Percentiles rank a stretch among this genome's conserved stretches.
These are phyloP conservation scores for Thelaira solivaga DNA, from an alignment of 2,888 invertebrate species.

Conservation along the genomic window DNA sequence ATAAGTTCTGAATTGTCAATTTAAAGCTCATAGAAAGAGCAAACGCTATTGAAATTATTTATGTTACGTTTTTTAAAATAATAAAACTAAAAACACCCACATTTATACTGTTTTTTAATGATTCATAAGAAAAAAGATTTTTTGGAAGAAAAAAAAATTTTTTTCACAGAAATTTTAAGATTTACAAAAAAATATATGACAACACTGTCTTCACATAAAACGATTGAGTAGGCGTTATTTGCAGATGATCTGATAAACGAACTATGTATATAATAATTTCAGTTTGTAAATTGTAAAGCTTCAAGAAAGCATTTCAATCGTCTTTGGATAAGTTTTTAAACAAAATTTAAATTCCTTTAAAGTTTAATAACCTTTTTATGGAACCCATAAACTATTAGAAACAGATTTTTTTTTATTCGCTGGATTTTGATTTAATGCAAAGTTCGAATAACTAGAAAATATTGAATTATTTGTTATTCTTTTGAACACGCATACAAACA, in stretches of 20 bases:
- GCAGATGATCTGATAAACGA: conserved; percentile 10
- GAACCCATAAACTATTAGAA: conserved; percentile 33
- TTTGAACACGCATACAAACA: too few species aligned
- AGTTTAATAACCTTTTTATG: conserved; percentile 54
- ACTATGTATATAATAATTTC: conserved; percentile 3
- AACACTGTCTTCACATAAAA: too few species aligned
- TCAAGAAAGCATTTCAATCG: neutral
- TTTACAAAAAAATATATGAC: too few species aligned
- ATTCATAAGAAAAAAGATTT: too few species aligned
- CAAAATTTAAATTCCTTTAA: neutral
- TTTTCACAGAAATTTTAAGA: too few species aligned
- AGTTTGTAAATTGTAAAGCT: neutral
- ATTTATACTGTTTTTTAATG: too few species aligned
- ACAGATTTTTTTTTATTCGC: conserved; percentile 6
- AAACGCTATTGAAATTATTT: too few species aligned
- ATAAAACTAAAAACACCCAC: too few species aligned
- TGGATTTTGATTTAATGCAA: neutral
- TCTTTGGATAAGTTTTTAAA: neutral
- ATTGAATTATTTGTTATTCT: conserved; percentile 21
- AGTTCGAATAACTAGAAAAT: conserved; percentile 20
- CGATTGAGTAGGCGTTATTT: neutral
- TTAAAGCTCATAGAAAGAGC: too few species aligned
- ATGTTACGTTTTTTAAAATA: too few species aligned
- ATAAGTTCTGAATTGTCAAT: too few species aligned
- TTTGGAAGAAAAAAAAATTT: too few species aligned